Conservation (phyloP, 2,113 vertebrate species). For the Choloepus hoffmanni region DNA sequence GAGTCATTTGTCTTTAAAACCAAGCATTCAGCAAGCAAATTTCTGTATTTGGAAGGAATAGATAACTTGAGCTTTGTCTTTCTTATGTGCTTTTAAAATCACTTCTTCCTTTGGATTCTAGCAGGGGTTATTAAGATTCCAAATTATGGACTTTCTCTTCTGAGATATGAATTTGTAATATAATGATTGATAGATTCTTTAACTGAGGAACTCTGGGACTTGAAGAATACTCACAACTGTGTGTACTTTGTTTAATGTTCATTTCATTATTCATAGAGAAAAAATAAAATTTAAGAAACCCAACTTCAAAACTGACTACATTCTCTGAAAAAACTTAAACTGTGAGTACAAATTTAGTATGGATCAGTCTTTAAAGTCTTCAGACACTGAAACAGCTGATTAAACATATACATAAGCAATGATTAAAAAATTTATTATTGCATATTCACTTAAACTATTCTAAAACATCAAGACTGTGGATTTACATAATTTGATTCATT, state of each 20-base stretch:
- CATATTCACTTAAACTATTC: slow-evolving; percentile 4
- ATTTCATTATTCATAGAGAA: slow-evolving; percentile 50
- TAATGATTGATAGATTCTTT: not conserved
- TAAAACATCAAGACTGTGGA: not conserved
- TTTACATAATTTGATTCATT: not conserved
- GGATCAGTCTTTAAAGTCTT: slow-evolving; percentile 35
- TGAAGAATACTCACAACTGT: not conserved
- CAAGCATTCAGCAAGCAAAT: not conserved
- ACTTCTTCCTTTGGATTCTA: slow-evolving; percentile 49
- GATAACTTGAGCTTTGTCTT: not conserved
- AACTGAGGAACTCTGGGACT: not conserved
- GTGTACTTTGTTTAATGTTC: slow-evolving; percentile 22
- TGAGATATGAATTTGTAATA: slow-evolving; percentile 28
- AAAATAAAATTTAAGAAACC: slow-evolving; percentile 7
- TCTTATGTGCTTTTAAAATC: slow-evolving; percentile 32
- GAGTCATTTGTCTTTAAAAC: slow-evolving; percentile 53
- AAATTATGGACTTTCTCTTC: slow-evolving; percentile 9
- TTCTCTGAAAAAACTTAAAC: slow-evolving; percentile 27
- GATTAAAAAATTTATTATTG: slow-evolving; percentile 41
- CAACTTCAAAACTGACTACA: not conserved
- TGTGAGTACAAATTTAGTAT: slow-evolving; percentile 23
- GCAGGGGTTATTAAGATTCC: not conserved
- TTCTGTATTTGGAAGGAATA: not conserved
- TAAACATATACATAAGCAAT: not conserved
- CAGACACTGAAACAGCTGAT: not conserved